phyloP scores from a whole-genome alignment of 1,140 invertebrate genomes.

The Macrostomum lignano region DNA sequence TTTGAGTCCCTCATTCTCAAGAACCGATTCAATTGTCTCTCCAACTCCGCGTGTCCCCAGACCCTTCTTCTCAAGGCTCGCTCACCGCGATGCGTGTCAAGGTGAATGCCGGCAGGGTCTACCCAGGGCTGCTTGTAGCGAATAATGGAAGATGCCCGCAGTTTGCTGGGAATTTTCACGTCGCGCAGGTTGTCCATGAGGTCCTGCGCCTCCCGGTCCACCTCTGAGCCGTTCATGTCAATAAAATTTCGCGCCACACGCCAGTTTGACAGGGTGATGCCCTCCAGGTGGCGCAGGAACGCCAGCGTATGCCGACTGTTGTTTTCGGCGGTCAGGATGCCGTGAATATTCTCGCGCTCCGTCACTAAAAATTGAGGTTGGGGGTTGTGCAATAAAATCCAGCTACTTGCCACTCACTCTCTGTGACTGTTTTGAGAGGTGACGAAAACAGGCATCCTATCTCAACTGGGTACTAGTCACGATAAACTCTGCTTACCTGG shows the following conservation, averaged over 20 bases:
- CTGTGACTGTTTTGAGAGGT: no score
- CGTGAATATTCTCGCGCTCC: constrained; percentile 80
- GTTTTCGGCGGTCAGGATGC: constrained; percentile 65
- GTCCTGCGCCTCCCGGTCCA: constrained; percentile 69
- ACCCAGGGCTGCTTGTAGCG: constrained; percentile 6
- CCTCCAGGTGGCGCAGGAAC: constrained; percentile 77
- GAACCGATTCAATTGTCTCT: no score
- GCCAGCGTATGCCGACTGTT: constrained; percentile 83
- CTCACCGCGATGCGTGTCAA: constrained; percentile 16
- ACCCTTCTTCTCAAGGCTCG: no score
- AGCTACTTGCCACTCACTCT: no score
- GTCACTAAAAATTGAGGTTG: no score
- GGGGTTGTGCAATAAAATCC: no score
- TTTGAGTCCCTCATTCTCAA: no score
- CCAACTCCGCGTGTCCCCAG: no score
- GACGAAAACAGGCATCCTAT: no score
- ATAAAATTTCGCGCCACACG: constrained; percentile 62
- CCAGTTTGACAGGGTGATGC: constrained; percentile 77
- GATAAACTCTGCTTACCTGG: no score
- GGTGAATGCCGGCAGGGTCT: neutral
- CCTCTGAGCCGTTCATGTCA: constrained; percentile 59
- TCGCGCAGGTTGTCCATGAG: constrained; percentile 61
- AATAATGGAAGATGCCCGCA: constrained; percentile 14
- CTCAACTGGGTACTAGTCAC: no score
- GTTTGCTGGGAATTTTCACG: constrained; percentile 29